These are phyloP conservation scores for Leptopilina clavipes DNA, from an alignment of 1,140 invertebrate genomes.

Conservation along the genomic window DNA sequence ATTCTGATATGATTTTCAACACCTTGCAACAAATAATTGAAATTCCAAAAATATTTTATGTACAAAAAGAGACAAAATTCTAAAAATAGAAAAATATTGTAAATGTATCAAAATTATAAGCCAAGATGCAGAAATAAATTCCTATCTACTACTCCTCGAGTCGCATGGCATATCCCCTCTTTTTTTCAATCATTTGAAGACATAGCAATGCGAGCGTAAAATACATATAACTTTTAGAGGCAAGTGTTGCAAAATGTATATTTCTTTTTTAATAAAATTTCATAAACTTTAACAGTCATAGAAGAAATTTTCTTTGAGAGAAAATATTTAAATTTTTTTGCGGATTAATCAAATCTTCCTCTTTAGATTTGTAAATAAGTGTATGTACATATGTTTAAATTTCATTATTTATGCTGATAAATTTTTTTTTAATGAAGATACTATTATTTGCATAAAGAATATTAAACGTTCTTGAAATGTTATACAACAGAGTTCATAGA, in stretches of 20 bases:
- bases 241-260: not conserved
- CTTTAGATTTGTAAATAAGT: not conserved
- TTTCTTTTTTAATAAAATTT: not conserved
- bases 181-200: too few species aligned
- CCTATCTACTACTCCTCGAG: too few species aligned
- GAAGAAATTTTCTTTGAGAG: not conserved
- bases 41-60: constrained; percentile 4
- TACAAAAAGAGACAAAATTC: not conserved
- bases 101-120: too few species aligned
- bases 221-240: too few species aligned
- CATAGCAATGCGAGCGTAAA: not conserved
- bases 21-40: not conserved
- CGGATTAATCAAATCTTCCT: not conserved
- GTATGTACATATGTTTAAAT: not conserved
- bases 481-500: not conserved
- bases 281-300: not conserved
- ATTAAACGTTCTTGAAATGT: not conserved
- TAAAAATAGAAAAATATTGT: too few species aligned
- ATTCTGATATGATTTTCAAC: not conserved
- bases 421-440: not conserved
- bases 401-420: not conserved
- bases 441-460: not conserved
- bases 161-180: too few species aligned
- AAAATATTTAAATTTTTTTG: not conserved
- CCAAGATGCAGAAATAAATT: too few species aligned